Conservation (phyloP, 2,797 vertebrate species). For the Coendou prehensilis region DNA sequence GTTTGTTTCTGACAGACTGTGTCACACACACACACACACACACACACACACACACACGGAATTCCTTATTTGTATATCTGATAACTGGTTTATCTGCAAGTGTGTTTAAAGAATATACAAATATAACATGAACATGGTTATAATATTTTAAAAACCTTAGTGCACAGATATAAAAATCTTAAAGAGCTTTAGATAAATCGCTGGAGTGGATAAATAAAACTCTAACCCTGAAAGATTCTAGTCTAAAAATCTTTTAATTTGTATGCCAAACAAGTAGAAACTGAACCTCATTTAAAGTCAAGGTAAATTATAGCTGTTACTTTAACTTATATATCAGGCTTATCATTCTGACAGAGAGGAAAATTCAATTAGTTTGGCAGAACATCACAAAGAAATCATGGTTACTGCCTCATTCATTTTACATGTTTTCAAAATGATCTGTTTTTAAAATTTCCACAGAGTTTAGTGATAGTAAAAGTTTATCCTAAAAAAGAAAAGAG, state of each 20-base stretch:
- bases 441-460: constrained; percentile 58
- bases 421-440: constrained; percentile 65
- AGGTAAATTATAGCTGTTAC: constrained; percentile 80
- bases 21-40: not conserved
- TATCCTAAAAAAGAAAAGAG: not conserved
- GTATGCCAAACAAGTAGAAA: constrained; percentile 69
- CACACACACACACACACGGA: not conserved
- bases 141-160: constrained; percentile 21
- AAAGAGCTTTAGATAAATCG: constrained; percentile 27
- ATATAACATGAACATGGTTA: not conserved
- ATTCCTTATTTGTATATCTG: not conserved
- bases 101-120: constrained; percentile 5
- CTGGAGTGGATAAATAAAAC: constrained; percentile 39
- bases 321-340: constrained; percentile 66
- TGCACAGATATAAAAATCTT: not conserved
- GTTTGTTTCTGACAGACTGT: not conserved
- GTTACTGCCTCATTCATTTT: constrained; percentile 49
- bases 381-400: constrained; percentile 70
- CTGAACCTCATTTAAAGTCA: constrained; percentile 76
- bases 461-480: constrained; percentile 64
- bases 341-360: constrained; percentile 71
- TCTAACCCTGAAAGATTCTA: constrained; percentile 26
- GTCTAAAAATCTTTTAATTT: constrained; percentile 60
- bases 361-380: constrained; percentile 80
- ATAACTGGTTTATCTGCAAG: not conserved